phyloP scores from a whole-genome alignment of 2,888 invertebrate species.

The Bellardia bayeri region DNA sequence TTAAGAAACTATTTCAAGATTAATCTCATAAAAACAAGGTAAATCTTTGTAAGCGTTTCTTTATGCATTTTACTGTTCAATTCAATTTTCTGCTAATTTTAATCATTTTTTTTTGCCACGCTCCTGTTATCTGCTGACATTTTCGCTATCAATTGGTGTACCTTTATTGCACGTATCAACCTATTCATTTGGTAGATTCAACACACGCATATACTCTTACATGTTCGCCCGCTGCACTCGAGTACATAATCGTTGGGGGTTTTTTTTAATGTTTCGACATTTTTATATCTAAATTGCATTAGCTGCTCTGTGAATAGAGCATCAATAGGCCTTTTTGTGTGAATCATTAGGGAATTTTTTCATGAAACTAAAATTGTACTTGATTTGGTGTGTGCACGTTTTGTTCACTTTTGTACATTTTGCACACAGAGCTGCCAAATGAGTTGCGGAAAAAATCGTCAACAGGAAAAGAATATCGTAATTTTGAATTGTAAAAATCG shows the following conservation, averaged over 20 bases:
- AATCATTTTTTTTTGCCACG: neutral
- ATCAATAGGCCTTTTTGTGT: slow-evolving; percentile 28
- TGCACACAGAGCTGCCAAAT: too few relatives aligned
- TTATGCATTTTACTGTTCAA: too few relatives aligned
- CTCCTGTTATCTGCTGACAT: neutral
- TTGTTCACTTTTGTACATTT: neutral
- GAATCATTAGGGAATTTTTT: slow-evolving; percentile 33
- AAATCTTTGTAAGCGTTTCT: too few relatives aligned
- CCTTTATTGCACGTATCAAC: slow-evolving; percentile 9
- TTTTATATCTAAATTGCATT: slow-evolving; percentile 39
- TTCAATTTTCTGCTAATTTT: neutral
- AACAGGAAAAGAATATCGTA: too few relatives aligned
- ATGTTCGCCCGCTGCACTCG: neutral
- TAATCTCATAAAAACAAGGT: too few relatives aligned
- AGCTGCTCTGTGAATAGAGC: neutral
- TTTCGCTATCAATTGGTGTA: neutral
- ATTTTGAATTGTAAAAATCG: too few relatives aligned
- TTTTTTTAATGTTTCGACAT: slow-evolving; percentile 22
- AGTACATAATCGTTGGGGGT: neutral
- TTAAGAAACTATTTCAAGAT: neutral
- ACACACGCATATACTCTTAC: neutral
- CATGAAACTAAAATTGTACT: neutral
- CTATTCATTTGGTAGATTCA: neutral
- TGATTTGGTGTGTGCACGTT: neutral
- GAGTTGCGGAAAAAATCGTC: too few relatives aligned